Evolutionary conservation across 2,797 vertebrate species (phyloP), one percentile per base, ranked within the genome.

Genomic region (Sphenodon punctatus): DNA sequence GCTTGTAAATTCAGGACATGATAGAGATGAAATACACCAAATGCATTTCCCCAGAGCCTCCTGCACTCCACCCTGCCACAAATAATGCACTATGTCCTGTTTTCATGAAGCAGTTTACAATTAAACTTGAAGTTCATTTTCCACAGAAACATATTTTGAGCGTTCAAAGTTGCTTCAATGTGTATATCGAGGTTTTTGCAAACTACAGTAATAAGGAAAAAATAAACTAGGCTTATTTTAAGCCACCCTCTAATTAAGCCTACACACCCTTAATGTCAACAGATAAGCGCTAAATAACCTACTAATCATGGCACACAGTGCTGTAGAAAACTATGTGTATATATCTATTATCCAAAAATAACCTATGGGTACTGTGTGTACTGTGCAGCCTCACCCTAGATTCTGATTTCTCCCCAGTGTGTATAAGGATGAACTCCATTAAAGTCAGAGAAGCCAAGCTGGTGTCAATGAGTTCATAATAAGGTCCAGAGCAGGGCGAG

Each of bases 151-250:
- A 10, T 74, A 90, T 76, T 70, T 85, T 58, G 67, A 93, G 88
- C n/a, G n/a, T n/a, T n/a, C n/a, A n/a, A n/a, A n/a, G 67, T 55
- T 60, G 1, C 80, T 81, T 22, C 53, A 74, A 59, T 87, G 85
- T 55, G 70, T 38, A 81, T 80, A 89, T 74, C 53, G 91, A 78
- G 45, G 30, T 25, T 45, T 80, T 94, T 86, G 63, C 60, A 80
- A 87, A 81, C 42, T 85, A 34, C 68, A 71, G 14, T 65, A 72
- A 70, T 6, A n/a, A 82, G 51, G 10, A 91, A 45, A 30, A 86
- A 86, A 80, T 11, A 89, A 89, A 76, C 72, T 67, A 78, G 41
- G 80, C 22, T 59, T 51, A 65, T 84, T 92, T 84, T 74, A 88
- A 91, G 75, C 6, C 30, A 73, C 15, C 6, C 63, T 86, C 88